Evolutionary conservation across 2,113 vertebrate genomes (phyloP).

Genomic region (Osmerus eperlanus): DNA sequence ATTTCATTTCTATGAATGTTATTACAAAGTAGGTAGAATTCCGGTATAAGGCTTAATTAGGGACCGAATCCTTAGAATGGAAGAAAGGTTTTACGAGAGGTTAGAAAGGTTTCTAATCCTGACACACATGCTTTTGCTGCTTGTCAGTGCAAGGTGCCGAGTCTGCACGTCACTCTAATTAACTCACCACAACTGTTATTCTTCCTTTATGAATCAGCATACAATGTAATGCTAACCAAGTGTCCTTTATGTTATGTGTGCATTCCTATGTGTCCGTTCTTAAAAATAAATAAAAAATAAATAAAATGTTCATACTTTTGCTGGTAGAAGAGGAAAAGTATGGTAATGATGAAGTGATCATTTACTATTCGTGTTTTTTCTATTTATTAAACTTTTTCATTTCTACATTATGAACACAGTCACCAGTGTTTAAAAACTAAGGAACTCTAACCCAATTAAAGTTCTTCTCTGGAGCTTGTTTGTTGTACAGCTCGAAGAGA

Average conservation of each 20-base stretch:
- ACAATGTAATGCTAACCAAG: conserved; percentile 59
- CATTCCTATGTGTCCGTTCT: too few relatives aligned
- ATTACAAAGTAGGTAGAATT: conserved; percentile 43
- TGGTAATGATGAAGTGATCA: not conserved
- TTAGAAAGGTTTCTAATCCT: conserved; percentile 65
- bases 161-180: conserved; percentile 69
- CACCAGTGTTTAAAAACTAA: conserved; percentile 37
- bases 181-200: conserved; percentile 51
- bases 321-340: too few relatives aligned
- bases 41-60: conserved; percentile 67
- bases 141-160: conserved; percentile 68
- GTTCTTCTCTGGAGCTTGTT: conserved; percentile 43
- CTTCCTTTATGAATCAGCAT: conserved; percentile 64
- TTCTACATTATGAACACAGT: too few relatives aligned
- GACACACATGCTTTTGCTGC: conserved; percentile 58
- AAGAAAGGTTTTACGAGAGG: conserved; percentile 65
- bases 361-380: not conserved
- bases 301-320: too few relatives aligned
- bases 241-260: conserved; percentile 5
- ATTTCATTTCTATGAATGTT: conserved; percentile 25
- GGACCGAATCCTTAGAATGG: conserved; percentile 54
- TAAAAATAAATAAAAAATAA: too few relatives aligned
- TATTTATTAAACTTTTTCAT: not conserved
- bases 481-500: conserved; percentile 52
- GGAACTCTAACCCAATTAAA: conserved; percentile 54